These are phyloP conservation scores for Peribatodes rhomboidaria DNA, from an alignment of 2,888 invertebrate genomes.

Conservation along the genomic window DNA sequence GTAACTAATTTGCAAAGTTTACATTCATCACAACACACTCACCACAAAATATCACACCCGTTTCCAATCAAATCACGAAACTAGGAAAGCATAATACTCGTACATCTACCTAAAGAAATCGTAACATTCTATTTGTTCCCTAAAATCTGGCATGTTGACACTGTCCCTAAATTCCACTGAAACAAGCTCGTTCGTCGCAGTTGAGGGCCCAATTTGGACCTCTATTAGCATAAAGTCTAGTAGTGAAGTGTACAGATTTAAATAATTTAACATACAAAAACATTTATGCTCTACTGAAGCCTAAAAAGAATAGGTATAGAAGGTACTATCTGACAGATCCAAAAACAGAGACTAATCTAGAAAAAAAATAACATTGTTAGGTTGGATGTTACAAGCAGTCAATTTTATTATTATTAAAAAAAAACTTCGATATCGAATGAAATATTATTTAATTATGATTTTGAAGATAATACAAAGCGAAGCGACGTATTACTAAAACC, in stretches of 20 bases:
- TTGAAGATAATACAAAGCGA: too few relatives aligned
- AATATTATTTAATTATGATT: too few relatives aligned
- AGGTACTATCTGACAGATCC: neutral
- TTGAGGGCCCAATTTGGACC: constrained; percentile 30
- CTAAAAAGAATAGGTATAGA: neutral
- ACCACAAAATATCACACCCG: too few relatives aligned
- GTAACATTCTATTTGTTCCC: constrained; percentile 20
- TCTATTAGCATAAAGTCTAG: constrained; percentile 29
- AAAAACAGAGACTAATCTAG: neutral
- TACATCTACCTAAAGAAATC: constrained; percentile 4
- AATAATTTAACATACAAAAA: constrained; percentile 17
- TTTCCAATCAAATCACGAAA: neutral
- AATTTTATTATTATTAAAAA: too few relatives aligned
- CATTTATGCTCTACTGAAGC: neutral
- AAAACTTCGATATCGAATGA: too few relatives aligned
- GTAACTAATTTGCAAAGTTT: neutral
- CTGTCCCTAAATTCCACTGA: constrained; percentile 30
- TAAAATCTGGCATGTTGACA: constrained; percentile 34
- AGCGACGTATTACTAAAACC: too few relatives aligned
- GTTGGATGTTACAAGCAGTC: too few relatives aligned
- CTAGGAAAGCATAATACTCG: neutral
- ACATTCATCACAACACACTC: too few relatives aligned
- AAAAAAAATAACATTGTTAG: too few relatives aligned
- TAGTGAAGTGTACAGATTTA: constrained; percentile 24
- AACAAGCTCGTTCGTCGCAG: constrained; percentile 24